phyloP scores from a whole-genome alignment of 2,113 vertebrate species.

The Tyto alba region DNA sequence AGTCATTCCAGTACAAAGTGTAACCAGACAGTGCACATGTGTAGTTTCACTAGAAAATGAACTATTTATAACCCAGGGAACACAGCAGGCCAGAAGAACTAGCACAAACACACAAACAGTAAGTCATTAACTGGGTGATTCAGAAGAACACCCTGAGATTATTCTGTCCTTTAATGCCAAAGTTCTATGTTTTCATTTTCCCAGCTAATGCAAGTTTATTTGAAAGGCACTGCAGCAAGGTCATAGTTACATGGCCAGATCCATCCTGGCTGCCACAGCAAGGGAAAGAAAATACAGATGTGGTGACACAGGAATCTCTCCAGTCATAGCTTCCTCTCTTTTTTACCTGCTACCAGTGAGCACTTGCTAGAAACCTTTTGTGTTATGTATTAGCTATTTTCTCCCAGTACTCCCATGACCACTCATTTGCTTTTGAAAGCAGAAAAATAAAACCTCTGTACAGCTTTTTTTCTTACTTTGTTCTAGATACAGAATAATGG shows the following conservation, averaged over 20 bases:
- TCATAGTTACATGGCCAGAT: neutral
- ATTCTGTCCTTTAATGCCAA: neutral
- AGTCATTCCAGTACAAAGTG: constrained; percentile 14
- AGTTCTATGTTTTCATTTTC: neutral
- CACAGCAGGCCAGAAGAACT: neutral
- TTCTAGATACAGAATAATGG: neutral
- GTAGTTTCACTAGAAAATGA: neutral
- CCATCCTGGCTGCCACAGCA: neutral
- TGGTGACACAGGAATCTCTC: neutral
- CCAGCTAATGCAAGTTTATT: neutral
- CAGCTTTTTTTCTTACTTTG: neutral
- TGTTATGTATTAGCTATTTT: neutral
- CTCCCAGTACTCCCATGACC: neutral
- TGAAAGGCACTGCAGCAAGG: neutral
- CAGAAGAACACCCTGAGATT: neutral
- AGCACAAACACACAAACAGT: neutral
- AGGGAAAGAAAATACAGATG: neutral
- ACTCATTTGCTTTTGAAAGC: neutral
- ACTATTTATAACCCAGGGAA: neutral
- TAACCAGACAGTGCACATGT: constrained; percentile 9
- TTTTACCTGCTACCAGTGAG: neutral
- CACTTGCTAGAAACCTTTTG: neutral
- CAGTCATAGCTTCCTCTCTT: neutral
- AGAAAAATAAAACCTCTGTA: neutral
- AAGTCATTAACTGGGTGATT: neutral